Percentiles rank a stretch among this genome's conserved stretches.
phyloP scores from a whole-genome alignment of 2,113 vertebrate genomes.

The Cheirogaleus medius region DNA sequence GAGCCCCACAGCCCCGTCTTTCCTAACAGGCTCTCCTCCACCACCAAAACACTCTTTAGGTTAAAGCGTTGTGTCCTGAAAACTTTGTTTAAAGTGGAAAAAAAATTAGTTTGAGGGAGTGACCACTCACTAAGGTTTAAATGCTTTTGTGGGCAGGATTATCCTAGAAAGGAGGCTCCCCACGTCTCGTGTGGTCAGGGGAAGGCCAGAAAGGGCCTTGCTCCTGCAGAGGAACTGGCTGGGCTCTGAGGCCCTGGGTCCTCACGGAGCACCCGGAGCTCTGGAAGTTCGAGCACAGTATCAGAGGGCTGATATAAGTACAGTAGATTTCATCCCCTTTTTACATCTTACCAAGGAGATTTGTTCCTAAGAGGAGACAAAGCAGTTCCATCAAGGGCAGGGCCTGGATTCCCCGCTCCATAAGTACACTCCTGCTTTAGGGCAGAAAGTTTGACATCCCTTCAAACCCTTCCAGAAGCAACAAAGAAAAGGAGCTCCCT shows the following conservation, averaged over 20 bases:
- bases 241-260: background rate
- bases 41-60: background rate
- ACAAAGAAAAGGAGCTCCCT: background rate
- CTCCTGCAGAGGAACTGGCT: accelerated
- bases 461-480: background rate
- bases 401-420: background rate
- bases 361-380: background rate
- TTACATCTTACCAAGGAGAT: background rate
- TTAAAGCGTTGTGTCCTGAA: background rate
- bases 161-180: background rate
- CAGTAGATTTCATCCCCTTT: background rate
- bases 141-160: background rate
- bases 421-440: background rate
- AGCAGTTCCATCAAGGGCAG: background rate
- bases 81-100: background rate
- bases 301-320: background rate
- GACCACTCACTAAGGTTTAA: background rate
- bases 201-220: background rate
- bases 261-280: too few species aligned
- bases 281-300: background rate
- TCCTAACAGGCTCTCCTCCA: too few species aligned
- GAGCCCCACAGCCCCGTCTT: background rate
- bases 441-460: too few species aligned
- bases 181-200: background rate
- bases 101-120: background rate